These are phyloP conservation scores for Sinocyclocheilus rhinocerous DNA, from an alignment of 2,113 vertebrate species.

Conservation along the genomic window DNA sequence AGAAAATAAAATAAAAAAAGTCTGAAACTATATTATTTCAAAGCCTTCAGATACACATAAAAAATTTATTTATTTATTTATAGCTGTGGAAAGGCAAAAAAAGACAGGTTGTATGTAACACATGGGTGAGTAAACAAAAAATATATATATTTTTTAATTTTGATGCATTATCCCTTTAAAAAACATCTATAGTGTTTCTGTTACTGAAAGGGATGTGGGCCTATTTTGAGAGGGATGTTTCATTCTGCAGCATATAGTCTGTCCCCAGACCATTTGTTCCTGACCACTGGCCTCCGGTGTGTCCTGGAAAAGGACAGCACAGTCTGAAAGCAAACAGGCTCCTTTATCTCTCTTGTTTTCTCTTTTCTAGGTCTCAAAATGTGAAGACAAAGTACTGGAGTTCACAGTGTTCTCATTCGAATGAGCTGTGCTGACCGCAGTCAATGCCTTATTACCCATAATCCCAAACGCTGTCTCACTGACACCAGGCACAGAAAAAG, in stretches of 20 bases:
- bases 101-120: neutral
- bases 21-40: neutral
- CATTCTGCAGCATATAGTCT: slow-evolving; percentile 9
- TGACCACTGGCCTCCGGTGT: neutral
- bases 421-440: slow-evolving; percentile 58
- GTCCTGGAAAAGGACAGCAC: slow-evolving; percentile 14
- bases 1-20: neutral
- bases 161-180: neutral
- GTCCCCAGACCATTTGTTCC: neutral
- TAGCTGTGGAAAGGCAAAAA: neutral
- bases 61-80: neutral
- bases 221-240: slow-evolving; percentile 42
- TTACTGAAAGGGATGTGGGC: slow-evolving; percentile 19
- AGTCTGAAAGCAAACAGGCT: neutral
- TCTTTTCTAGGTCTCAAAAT: slow-evolving; percentile 35
- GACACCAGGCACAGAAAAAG: slow-evolving; percentile 53
- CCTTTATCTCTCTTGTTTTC: slow-evolving; percentile 16
- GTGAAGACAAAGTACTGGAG: slow-evolving; percentile 39
- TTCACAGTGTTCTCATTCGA: slow-evolving; percentile 16
- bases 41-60: no score
- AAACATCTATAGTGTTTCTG: neutral
- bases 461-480: slow-evolving; percentile 57
- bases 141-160: no score
- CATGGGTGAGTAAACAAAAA: neutral
- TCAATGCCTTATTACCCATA: slow-evolving; percentile 70